Evolutionary conservation across 2,113 vertebrate species (phyloP), one percentile per base, ranked within the genome.

Genomic region (Gallinago undulata): DNA sequence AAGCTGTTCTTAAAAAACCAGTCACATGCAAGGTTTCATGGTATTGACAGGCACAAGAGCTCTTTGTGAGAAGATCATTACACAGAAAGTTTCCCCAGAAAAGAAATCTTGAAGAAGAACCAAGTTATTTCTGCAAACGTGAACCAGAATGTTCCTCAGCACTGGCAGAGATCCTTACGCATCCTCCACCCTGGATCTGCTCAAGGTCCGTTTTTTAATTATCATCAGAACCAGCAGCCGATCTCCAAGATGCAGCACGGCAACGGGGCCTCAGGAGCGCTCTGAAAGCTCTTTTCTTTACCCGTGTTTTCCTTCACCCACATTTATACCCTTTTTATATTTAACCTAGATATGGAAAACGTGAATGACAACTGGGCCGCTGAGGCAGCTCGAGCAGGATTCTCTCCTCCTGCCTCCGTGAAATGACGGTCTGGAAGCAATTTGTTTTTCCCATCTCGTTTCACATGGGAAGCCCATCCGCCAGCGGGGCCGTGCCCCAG

Each of bases 381-480:
- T 25, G 37, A 30, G 2, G 6, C 57, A 11, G 75, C 93, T 60
- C 57, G 8, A 39, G 79, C 56, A 1, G 70, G 45, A 64, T 27
- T 27, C 3, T 11, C 56, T 25, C 60, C 82, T 90, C 50, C 83
- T 4, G 21, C 27, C 63, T 3, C 47, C 25, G 56, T 6, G 85
- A 57, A 75, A 51, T 22, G 3, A 39, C 6, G 28, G 48, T 73
- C 93, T 84, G 87, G 87, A 89, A 93, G 87, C 75, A 48, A 77
- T 89, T 84, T 93, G 87, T 67, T 59, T 94, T 84, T 47, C 87
- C 94, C 74, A 7, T 86, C 91, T 81, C 68, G 9, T 84, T 94
- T 96, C 79, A 80, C 92, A 37, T 69, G 92, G 92, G 93, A 93
- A 96, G 90, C 64, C 82, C 93, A 70, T 79, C 48, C 62, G 22